Conservation (phyloP, 2,888 invertebrate genomes). For the Aromia moschata region DNA sequence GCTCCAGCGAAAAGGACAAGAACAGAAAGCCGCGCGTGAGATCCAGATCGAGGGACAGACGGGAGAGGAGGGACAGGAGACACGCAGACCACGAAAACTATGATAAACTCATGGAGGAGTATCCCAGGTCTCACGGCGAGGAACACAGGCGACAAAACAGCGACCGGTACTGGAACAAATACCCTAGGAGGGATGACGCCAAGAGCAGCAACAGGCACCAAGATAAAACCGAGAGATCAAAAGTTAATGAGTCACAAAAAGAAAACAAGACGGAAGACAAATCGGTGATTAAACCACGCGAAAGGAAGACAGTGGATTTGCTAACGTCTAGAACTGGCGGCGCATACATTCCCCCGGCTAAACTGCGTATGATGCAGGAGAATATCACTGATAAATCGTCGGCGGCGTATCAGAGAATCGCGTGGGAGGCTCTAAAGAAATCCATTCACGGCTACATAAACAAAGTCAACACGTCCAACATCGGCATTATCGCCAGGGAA, state of each 20-base stretch:
- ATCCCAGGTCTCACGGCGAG: conserved; percentile 57
- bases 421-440: conserved; percentile 99
- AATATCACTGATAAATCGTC: conserved; percentile 96
- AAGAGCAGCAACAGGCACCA: conserved; percentile 51
- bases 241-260: conserved; percentile 20
- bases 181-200: conserved; percentile 57
- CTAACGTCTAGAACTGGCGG: conserved; percentile 88
- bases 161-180: conserved; percentile 61
- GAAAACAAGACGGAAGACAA: conserved; percentile 47
- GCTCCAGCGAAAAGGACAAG: conserved; percentile 30
- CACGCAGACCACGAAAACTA: conserved; percentile 20
- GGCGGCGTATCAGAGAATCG: conserved; percentile 92
- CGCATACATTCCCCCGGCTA: conserved; percentile 98
- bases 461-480: conserved; percentile 96
- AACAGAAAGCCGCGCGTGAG: conserved; percentile 33
- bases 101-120: conserved; percentile 21
- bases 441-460: conserved; percentile 98
- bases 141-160: conserved; percentile 53
- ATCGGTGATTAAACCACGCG: conserved; percentile 56
- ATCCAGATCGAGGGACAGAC: conserved; percentile 39
- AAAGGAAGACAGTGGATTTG: conserved; percentile 70
- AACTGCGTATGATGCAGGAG: conserved; percentile 93
- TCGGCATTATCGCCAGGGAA: conserved; percentile 90
- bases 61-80: conserved; percentile 21
- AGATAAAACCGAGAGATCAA: conserved; percentile 27